A percentile compares a stretch with the other conserved stretches of the same genome.
These are phyloP conservation scores for Catonia carolina DNA, from an alignment of 2,888 invertebrate genomes.

Conservation along the genomic window DNA sequence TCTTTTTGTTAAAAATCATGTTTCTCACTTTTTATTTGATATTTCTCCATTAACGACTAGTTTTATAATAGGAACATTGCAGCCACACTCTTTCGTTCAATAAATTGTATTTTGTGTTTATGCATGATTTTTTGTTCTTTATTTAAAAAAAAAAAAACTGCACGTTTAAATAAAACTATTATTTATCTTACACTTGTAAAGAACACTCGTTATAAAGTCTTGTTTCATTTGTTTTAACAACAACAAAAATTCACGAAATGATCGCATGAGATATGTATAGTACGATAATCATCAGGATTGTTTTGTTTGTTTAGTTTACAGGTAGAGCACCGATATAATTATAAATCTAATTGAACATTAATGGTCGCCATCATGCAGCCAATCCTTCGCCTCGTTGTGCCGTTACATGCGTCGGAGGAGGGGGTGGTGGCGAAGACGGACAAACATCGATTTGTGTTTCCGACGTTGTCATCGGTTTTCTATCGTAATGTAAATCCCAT, in stretches of 20 bases:
- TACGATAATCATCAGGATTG: background rate
- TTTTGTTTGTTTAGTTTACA: background rate
- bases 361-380: slow-evolving; percentile 52
- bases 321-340: background rate
- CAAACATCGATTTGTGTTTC: slow-evolving; percentile 31
- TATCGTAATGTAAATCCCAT: slow-evolving; percentile 53
- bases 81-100: slow-evolving; percentile 29
- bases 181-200: background rate
- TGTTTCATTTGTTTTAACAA: background rate
- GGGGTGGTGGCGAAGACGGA: slow-evolving; percentile 43
- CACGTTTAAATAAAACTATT: background rate
- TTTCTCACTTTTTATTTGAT: slow-evolving; percentile 17
- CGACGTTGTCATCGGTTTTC: slow-evolving; percentile 46
- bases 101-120: slow-evolving; percentile 1
- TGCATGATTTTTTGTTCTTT: background rate
- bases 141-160: background rate
- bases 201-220: background rate
- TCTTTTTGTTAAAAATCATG: background rate
- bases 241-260: slow-evolving; percentile 2
- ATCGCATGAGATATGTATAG: slow-evolving; percentile 30
- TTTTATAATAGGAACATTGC: slow-evolving; percentile 50
- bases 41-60: slow-evolving; percentile 39
- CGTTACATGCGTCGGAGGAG: slow-evolving; percentile 46
- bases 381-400: slow-evolving; percentile 61
- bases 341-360: slow-evolving; percentile 7